phyloP scores from a whole-genome alignment of 2,113 vertebrate species.

The Dicentrarchus labrax region DNA sequence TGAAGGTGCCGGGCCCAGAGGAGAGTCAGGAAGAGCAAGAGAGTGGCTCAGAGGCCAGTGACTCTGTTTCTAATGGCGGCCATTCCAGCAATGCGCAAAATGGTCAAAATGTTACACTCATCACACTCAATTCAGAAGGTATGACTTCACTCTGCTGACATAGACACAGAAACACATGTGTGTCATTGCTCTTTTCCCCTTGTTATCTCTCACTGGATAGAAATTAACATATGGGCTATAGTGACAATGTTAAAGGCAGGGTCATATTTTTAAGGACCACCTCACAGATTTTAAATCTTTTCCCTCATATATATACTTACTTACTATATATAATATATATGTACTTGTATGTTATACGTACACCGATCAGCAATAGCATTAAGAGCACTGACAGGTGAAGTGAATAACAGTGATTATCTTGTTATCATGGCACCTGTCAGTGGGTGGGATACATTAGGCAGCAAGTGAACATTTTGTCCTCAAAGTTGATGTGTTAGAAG shows the following conservation, averaged over 20 bases:
- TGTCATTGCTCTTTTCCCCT: background rate
- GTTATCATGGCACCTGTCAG: no score
- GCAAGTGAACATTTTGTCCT: no score
- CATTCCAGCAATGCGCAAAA: constrained; percentile 87
- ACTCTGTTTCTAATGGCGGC: constrained; percentile 93
- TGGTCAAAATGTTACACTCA: constrained; percentile 95
- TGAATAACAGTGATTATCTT: no score
- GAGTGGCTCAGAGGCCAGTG: constrained; percentile 96
- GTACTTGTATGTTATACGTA: no score
- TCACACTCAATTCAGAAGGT: constrained; percentile 98
- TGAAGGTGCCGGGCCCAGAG: constrained; percentile 94
- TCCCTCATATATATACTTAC: background rate
- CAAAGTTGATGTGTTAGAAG: no score
- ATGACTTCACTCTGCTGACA: constrained; percentile 25
- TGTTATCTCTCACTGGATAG: background rate
- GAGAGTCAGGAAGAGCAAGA: constrained; percentile 97
- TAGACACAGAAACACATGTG: constrained; percentile 8
- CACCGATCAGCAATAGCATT: no score
- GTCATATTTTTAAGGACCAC: background rate
- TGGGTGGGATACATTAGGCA: no score
- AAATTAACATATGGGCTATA: background rate
- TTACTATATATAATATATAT: no score
- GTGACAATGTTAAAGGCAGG: background rate
- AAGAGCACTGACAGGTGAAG: no score
- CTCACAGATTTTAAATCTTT: no score